Conservation (phyloP, 2,797 vertebrate genomes). For the Otolemur crassicaudatus region DNA sequence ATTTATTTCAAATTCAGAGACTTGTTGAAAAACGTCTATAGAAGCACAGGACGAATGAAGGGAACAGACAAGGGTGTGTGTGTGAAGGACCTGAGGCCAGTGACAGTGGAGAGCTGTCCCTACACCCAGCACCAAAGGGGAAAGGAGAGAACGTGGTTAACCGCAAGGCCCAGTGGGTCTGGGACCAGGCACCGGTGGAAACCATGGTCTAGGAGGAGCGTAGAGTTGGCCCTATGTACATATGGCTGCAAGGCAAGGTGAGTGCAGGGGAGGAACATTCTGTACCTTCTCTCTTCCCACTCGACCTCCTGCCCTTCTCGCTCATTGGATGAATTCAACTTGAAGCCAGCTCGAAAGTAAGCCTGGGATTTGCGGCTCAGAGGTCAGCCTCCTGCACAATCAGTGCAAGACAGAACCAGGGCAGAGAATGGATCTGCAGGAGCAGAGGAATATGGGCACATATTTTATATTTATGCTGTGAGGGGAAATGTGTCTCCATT, state of each 20-base stretch:
- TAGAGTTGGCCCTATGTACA: background rate
- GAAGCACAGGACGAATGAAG: background rate
- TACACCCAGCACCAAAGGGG: background rate
- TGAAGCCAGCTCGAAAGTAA: background rate
- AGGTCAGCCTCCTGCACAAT: background rate
- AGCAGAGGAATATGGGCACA: background rate
- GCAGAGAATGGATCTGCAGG: background rate
- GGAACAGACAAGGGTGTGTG: background rate
- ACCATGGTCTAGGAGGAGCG: background rate
- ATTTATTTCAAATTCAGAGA: constrained; percentile 43
- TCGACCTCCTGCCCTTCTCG: background rate
- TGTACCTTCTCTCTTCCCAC: background rate
- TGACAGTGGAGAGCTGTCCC: background rate
- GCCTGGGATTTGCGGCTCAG: background rate
- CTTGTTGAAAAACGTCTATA: background rate
- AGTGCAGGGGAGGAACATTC: background rate
- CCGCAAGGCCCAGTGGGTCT: background rate
- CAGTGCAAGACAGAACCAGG: background rate
- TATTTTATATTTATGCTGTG: background rate
- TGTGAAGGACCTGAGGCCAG: background rate
- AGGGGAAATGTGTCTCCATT: background rate
- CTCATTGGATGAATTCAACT: background rate
- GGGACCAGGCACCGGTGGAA: background rate
- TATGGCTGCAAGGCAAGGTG: background rate
- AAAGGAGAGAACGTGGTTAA: background rate